Evolutionary conservation across 1,140 invertebrate genomes (phyloP).

Genomic region (Pantala flavescens): DNA sequence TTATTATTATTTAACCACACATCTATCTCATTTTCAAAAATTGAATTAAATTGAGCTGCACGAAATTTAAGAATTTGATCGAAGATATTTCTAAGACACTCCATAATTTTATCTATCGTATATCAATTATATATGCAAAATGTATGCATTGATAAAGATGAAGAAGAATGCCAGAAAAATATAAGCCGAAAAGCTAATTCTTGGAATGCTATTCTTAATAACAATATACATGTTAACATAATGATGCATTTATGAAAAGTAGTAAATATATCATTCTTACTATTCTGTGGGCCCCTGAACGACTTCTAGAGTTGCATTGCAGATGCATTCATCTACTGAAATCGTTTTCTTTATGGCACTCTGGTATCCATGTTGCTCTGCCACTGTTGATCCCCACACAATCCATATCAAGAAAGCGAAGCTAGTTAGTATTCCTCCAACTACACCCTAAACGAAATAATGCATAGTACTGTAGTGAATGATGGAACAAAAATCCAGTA

Average conservation of each 20-base stretch:
- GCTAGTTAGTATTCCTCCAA: neutral
- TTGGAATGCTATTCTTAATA: too few species aligned
- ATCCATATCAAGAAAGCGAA: neutral
- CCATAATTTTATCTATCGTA: slow-evolving; percentile 28
- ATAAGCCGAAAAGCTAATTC: too few species aligned
- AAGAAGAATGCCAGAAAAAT: slow-evolving; percentile 30
- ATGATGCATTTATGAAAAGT: too few species aligned
- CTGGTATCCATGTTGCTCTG: neutral
- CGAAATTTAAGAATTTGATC: neutral
- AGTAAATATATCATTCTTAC: neutral
- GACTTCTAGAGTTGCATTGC: neutral
- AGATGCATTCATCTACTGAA: neutral
- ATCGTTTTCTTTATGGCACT: neutral
- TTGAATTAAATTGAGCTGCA: neutral
- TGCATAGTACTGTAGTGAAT: too few species aligned
- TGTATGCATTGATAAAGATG: slow-evolving; percentile 39
- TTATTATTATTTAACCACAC: neutral
- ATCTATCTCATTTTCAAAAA: neutral
- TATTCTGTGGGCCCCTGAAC: neutral
- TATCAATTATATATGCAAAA: too few species aligned
- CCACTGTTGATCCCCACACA: neutral
- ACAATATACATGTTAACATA: too few species aligned
- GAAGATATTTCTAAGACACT: neutral
- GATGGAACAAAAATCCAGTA: slow-evolving; percentile 59
- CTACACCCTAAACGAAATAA: neutral